These are phyloP conservation scores for Parapsyche elsis DNA, from an alignment of 1,140 invertebrate species.

Conservation along the genomic window DNA sequence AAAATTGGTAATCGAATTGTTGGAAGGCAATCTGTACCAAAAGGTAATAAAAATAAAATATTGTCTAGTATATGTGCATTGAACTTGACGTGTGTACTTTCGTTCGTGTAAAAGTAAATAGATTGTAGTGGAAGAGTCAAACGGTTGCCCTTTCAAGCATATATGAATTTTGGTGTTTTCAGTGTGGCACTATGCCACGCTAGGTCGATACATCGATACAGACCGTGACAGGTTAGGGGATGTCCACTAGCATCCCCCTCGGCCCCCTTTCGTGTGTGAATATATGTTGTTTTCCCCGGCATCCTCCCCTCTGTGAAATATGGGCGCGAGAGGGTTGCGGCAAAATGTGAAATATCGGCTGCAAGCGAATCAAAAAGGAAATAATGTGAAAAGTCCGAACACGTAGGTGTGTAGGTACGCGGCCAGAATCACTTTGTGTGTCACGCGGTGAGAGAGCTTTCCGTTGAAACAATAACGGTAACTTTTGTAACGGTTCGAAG, in stretches of 20 bases:
- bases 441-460: neutral
- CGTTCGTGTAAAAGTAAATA: too few species aligned
- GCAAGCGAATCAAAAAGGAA: slow-evolving; percentile 52
- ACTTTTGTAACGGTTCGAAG: too few species aligned
- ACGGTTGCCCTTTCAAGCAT: too few species aligned
- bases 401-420: slow-evolving; percentile 11
- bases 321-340: neutral
- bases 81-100: too few species aligned
- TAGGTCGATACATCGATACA: neutral
- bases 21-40: too few species aligned
- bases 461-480: neutral
- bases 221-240: too few species aligned
- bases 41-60: too few species aligned
- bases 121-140: too few species aligned
- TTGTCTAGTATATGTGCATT: too few species aligned
- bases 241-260: neutral
- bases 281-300: slow-evolving; percentile 30
- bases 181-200: slow-evolving; percentile 19
- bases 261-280: neutral
- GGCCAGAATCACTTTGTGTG: slow-evolving; percentile 42
- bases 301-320: neutral
- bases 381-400: slow-evolving; percentile 43
- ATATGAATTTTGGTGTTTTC: neutral
- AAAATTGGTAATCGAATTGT: slow-evolving; percentile 43
- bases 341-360: slow-evolving; percentile 49